phyloP scores from a whole-genome alignment of 2,797 vertebrate species.

The Gastrophryne carolinensis region DNA sequence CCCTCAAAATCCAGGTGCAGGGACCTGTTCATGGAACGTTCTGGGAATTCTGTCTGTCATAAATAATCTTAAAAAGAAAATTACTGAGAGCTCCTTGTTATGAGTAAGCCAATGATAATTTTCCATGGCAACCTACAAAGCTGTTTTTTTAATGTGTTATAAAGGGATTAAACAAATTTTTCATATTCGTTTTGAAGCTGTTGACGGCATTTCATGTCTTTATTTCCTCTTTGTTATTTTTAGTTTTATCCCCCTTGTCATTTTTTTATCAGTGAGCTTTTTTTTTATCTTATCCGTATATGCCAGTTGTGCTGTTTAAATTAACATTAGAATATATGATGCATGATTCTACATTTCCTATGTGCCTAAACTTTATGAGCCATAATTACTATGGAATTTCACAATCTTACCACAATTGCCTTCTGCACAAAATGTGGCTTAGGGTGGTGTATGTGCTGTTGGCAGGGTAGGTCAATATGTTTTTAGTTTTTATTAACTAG shows the following conservation, averaged over 20 bases:
- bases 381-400: too few relatives aligned
- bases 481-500: too few relatives aligned
- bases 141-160: slow-evolving; percentile 3
- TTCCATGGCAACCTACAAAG: slow-evolving; percentile 24
- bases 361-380: background rate
- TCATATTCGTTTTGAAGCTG: slow-evolving; percentile 28
- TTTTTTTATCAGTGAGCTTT: slow-evolving; percentile 15
- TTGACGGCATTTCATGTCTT: slow-evolving; percentile 14
- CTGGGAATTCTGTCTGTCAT: slow-evolving; percentile 31
- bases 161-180: slow-evolving; percentile 9
- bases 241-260: slow-evolving; percentile 12
- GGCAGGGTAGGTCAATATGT: too few relatives aligned
- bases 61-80: slow-evolving; percentile 38
- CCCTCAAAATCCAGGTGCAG: slow-evolving; percentile 39
- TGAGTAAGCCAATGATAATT: slow-evolving; percentile 12
- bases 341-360: background rate
- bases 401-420: too few relatives aligned
- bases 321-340: background rate
- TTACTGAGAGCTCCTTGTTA: slow-evolving; percentile 22
- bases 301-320: background rate
- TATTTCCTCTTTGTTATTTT: slow-evolving; percentile 9
- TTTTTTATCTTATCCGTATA: slow-evolving; percentile 2
- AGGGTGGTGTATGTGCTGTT: too few relatives aligned
- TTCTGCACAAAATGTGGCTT: too few relatives aligned
- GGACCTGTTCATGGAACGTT: slow-evolving; percentile 2